These are phyloP conservation scores for Corynorhinus townsendii DNA, from an alignment of 2,113 vertebrate species.

Conservation along the genomic window DNA sequence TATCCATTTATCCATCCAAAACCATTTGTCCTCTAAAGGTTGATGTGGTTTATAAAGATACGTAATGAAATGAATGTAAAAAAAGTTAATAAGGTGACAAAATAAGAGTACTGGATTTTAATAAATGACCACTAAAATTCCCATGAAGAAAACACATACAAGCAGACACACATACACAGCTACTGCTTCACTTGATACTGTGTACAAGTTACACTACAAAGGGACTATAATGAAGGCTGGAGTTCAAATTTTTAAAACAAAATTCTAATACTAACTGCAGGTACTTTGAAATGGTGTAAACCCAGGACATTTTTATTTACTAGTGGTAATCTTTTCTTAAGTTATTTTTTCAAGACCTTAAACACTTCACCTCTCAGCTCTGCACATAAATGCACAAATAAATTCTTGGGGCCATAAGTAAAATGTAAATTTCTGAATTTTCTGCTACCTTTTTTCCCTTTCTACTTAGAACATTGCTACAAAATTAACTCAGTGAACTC, in stretches of 20 bases:
- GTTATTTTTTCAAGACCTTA: constrained; percentile 1
- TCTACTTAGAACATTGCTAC: not conserved
- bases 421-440: constrained; percentile 10
- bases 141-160: not conserved
- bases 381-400: not conserved
- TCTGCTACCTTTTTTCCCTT: not conserved
- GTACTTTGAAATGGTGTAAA: constrained; percentile 2
- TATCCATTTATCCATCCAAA: not conserved
- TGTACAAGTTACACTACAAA: not conserved
- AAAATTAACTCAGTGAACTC: not conserved
- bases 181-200: no score
- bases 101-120: not conserved
- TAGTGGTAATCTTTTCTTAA: not conserved
- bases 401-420: not conserved
- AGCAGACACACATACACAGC: no score
- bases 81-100: not conserved
- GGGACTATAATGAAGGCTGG: not conserved
- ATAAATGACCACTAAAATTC: not conserved
- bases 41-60: not conserved
- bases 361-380: not conserved
- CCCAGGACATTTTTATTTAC: not conserved
- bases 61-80: not conserved
- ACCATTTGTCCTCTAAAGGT: not conserved
- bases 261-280: not conserved
- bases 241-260: not conserved